Evolutionary conservation across 2,888 invertebrate genomes (phyloP), one percentile per base, ranked within the genome.

Genomic region (Cacoxenus indagator): DNA sequence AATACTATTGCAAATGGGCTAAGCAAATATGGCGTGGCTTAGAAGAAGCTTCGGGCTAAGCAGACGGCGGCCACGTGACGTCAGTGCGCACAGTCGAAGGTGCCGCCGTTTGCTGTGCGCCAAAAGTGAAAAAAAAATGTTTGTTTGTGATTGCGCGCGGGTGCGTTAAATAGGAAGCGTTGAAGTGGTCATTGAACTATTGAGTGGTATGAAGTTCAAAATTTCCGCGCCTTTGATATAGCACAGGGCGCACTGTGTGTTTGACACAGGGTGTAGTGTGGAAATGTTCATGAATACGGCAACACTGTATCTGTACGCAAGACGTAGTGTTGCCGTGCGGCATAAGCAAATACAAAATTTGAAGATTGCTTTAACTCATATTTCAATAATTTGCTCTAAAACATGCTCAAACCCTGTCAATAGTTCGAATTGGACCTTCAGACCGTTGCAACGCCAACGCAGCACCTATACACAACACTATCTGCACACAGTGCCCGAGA

Each of bases 391-490:
- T 9, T 55, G 24, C 17, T 26, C n/a, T 55, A 55, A 55, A 26
- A 26, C 3, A 2, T 55, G 11, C 24, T 8, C 26, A 1, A 11
- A 55, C 31, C 24, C 9, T 45, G 8, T 73, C 78, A 73, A 59
- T 75, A 80, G 83, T 69, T 64, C 83, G 54, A 86, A 86, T 77
- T 86, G 85, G 86, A 82, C 82, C 29, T 85, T 84, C 70, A 77
- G 73, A 70, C 83, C 83, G 43, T 70, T 84, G 26, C 78, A 77
- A 46, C 78, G 83, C 5, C 81, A 83, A 67, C 77, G 78, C 26
- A 81, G 78, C 64, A 74, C 78, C 74, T 82, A 77, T 76, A 73
- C 73, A 57, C 71, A 73, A 61, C 72, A 70, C 6, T 68, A 70
- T 64, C 77, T 81, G 4, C 81, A 78, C 37, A 67, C 80, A 64